Evolutionary conservation across 2,888 invertebrate genomes (phyloP), one percentile per base, ranked within the genome.

Genomic region (Sphaerophoria rueppellii): DNA sequence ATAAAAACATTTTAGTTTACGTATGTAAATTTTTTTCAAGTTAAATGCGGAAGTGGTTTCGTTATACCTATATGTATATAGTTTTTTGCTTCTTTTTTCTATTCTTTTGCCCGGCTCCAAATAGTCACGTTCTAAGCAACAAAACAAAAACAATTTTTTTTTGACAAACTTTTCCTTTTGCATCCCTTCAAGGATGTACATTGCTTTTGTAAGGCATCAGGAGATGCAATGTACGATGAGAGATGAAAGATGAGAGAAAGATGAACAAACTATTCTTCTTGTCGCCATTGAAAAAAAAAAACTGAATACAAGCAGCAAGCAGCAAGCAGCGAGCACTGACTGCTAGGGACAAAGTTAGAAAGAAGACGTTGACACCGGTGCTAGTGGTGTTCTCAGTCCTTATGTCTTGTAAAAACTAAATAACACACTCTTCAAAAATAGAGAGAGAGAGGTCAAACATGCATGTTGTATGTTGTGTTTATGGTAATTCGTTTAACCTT

Each of bases 101-200:
- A 55, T 72, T 65, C 72, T 73, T 65, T 37, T 43, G 7, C 73
- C 65, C 40, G 40, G 50, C 52, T 65, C 60, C 35, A 70, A 75
- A 63, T 70, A 80, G 75, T 80, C 80, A 80, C 80, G 75, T 75
- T 75, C 75, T 75, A 75, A 70, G 58, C 55, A 75, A 54, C 52
- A n/a, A 40, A 43, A 43, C 11, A 43, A 6, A 43, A 40, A 40
- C 40, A 40, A 65, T 43, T 43, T 43, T 43, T 43, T 43, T 43
- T 43, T 43, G 48, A 63, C 69, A 61, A 24, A 61, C 74, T 40
- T 57, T 69, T 57, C 50, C 63, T 63, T 24, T 79, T 79, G 69
- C 74, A 48, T 70, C 61, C 61, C 54, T 75, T 80, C 57, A 80
- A 80, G 74, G 80, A 80, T 80, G 67, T 67, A 50, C 63, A 75